Conservation (phyloP, 2,113 vertebrate genomes). For the Salminus brasiliensis region DNA sequence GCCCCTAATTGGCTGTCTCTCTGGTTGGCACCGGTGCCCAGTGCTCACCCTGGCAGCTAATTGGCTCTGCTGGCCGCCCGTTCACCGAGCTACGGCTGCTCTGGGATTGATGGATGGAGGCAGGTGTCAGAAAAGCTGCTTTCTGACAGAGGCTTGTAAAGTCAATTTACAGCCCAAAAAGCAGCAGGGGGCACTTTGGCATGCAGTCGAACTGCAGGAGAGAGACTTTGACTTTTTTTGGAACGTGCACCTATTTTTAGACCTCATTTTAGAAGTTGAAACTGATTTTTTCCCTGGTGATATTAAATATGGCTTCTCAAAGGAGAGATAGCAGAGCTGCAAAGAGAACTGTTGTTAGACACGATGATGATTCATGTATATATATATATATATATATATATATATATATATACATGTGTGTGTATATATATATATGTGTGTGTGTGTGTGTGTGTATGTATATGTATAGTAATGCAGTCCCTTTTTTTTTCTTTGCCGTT, state of each 20-base stretch:
- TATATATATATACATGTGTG: too few species aligned
- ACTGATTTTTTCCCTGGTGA: conserved; percentile 28
- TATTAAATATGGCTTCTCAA: conserved; percentile 5
- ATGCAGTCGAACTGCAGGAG: conserved; percentile 18
- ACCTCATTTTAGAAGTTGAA: conserved; percentile 35
- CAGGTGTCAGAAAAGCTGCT: conserved; percentile 65
- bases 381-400: too few species aligned
- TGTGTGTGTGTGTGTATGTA: too few species aligned
- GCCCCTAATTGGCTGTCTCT: conserved; percentile 66
- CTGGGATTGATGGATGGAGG: conserved; percentile 68
- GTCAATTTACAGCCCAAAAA: conserved; percentile 63
- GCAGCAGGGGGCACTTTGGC: conserved; percentile 37
- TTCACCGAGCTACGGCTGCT: conserved; percentile 34
- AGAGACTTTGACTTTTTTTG: conserved; percentile 26
- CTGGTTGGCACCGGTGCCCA: conserved; percentile 57
- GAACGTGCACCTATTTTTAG: conserved; percentile 32
- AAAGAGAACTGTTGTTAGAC: conserved; percentile 1
- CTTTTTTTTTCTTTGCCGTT: too few species aligned
- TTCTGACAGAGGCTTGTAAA: conserved; percentile 63
- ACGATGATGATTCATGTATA: background rate
- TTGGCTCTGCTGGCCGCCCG: conserved; percentile 63
- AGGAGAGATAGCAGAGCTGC: background rate
- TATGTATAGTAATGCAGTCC: too few species aligned
- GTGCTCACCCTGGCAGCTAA: conserved; percentile 65
- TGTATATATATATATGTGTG: too few species aligned